Conservation (phyloP, 2,888 invertebrate genomes). For the Barypeithes pellucidus region DNA sequence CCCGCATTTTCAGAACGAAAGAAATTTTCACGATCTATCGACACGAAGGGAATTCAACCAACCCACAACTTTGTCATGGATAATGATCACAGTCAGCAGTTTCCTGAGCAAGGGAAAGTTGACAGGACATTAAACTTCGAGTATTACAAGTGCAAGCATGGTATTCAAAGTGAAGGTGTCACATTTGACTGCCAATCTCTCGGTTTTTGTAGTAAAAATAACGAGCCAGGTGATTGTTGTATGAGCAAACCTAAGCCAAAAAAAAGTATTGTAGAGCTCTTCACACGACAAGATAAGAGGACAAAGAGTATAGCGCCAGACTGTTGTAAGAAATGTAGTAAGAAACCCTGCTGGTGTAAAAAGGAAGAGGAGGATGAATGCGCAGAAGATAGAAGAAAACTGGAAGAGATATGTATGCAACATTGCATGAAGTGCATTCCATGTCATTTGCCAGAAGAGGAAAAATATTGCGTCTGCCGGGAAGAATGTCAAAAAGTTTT, state of each 20-base stretch:
- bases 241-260: not conserved
- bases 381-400: slow-evolving; percentile 28
- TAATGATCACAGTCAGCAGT: slow-evolving; percentile 24
- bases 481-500: slow-evolving; percentile 28
- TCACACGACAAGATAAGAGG: slow-evolving; percentile 28
- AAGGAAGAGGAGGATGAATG: slow-evolving; percentile 4
- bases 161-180: slow-evolving; percentile 29
- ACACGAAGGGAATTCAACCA: not conserved
- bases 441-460: slow-evolving; percentile 47
- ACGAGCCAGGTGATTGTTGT: not conserved
- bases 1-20: slow-evolving; percentile 54
- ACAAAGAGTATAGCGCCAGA: not conserved
- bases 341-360: not conserved
- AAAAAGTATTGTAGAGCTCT: slow-evolving; percentile 25
- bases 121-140: slow-evolving; percentile 28
- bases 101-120: slow-evolving; percentile 35
- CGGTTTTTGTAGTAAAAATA: not conserved
- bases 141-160: slow-evolving; percentile 43
- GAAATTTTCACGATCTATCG: slow-evolving; percentile 22
- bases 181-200: slow-evolving; percentile 38
- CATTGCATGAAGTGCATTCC: slow-evolving; percentile 42
- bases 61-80: not conserved
- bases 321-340: slow-evolving; percentile 24
- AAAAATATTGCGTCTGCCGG: slow-evolving; percentile 38
- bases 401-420: slow-evolving; percentile 32